Base-by-base conservation (phyloP, 2,888 invertebrate species). In the Leptarthrus brevirostris region DNA sequence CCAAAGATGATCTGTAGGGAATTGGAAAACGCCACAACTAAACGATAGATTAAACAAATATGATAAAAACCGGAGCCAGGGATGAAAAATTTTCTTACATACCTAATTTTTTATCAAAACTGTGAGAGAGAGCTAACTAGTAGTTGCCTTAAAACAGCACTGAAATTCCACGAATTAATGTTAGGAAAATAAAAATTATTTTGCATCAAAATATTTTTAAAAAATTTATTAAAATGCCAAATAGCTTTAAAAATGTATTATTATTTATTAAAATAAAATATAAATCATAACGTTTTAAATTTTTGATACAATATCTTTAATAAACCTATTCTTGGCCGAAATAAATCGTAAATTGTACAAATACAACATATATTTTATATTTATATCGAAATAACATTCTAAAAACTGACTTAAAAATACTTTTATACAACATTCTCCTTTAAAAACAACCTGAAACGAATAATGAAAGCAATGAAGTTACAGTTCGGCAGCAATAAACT, bases 241-340 rank as follows among this genome's bases (percentile, higher is more conserved):
- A n/a, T n/a, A n/a, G 3, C 12, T n/a, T 44, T 44, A 44, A 12
- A 61, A 61, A 61, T 26, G 44, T 14, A 16, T 69, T 72, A 14
- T 70, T 72, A 74, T 77, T 77, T 76, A 77, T 74, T 77, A 74
- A 66, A 74, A 75, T 74, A 72, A 71, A 75, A 74, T 73, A 54
- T 53, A 53, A 47, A 70, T 70, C 49, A 70, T 52, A 49, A 47
- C 49, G 12, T 70, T 16, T 70, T 70, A 10, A 49, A 49, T 22
- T 52, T 20, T 70, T 49, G 47, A 52, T 24, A 47, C 44, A 70
- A 49, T 76, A 75, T n/a, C n/a, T n/a, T n/a, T n/a, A n/a, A n/a
- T n/a, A n/a, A n/a, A n/a, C n/a, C n/a, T n/a, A n/a, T 73, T 22
- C 54, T 34, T 52, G 20, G 22, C 44, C 53, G 47, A 40, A 70